Percentiles rank a stretch among this genome's conserved stretches.
Evolutionary conservation across 2,113 vertebrate genomes (phyloP).

Genomic region (Tyto alba): DNA sequence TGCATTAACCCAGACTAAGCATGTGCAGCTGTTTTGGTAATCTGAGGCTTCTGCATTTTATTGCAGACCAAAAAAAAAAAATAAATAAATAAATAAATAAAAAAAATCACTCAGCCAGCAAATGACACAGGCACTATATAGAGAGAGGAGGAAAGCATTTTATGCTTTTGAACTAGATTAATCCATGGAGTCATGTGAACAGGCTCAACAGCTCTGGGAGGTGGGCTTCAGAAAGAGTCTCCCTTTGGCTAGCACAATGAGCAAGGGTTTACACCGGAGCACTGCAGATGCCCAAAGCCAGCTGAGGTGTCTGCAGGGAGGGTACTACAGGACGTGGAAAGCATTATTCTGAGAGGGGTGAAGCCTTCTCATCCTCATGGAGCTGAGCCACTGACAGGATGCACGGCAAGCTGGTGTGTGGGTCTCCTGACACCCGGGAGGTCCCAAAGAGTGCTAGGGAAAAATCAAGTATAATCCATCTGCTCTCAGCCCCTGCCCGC

Average conservation of each 20-base stretch:
- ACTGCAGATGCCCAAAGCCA: not conserved
- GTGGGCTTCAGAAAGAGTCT: not conserved
- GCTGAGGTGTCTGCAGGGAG: not conserved
- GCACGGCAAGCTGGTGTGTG: fast-evolving
- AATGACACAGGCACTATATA: not conserved
- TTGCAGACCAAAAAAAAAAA: not conserved
- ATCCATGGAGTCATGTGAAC: not conserved
- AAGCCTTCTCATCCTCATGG: not conserved
- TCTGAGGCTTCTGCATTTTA: constrained; percentile 23
- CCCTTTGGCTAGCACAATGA: not conserved
- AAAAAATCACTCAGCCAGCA: not conserved
- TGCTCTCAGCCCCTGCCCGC: not conserved
- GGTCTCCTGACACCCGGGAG: not conserved
- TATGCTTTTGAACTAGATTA: not conserved
- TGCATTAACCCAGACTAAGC: not conserved
- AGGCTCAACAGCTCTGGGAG: not conserved
- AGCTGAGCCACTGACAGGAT: not conserved
- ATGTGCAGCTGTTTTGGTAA: constrained; percentile 46
- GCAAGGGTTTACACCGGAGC: not conserved
- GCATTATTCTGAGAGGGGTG: not conserved
- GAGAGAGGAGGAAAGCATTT: not conserved
- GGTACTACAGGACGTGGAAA: not conserved
- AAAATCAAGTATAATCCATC: not conserved
- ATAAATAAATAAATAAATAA: no score
- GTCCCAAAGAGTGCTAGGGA: not conserved